Percentiles rank a stretch among this genome's conserved stretches.
Conservation (phyloP, 2,888 invertebrate species). For the Tyria jacobaeae region DNA sequence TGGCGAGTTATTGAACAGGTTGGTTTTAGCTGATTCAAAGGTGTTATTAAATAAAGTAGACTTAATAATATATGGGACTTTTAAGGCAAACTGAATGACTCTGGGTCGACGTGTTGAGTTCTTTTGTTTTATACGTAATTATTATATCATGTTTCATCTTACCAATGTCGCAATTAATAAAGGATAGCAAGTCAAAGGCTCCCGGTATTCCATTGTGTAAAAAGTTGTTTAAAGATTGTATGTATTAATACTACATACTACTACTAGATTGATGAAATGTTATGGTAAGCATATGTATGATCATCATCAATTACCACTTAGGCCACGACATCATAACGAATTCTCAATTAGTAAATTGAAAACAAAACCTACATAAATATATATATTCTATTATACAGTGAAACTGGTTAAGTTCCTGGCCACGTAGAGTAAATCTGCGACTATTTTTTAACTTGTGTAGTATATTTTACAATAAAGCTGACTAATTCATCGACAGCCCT, state of each 20-base stretch:
- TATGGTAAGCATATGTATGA: not conserved
- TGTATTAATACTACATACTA: not conserved
- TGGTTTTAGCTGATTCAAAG: slow-evolving; percentile 52
- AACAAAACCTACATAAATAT: slow-evolving; percentile 6
- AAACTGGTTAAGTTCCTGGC: not conserved
- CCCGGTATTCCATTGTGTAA: not conserved
- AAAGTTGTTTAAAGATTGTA: not conserved
- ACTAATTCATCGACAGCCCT: too few relatives aligned
- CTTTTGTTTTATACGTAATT: slow-evolving; percentile 3
- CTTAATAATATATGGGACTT: slow-evolving; percentile 43
- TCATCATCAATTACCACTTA: slow-evolving; percentile 31
- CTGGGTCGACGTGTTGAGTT: slow-evolving; percentile 17
- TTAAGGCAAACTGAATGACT: slow-evolving; percentile 28
- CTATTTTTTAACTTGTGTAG: not conserved
- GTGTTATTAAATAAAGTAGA: slow-evolving; percentile 51
- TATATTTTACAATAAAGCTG: not conserved
- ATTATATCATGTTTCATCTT: slow-evolving; percentile 1
- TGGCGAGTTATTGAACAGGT: slow-evolving; percentile 53
- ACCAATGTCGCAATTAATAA: not conserved
- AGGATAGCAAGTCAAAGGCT: not conserved
- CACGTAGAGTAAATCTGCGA: not conserved
- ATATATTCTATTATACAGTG: not conserved
- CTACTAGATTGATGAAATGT: not conserved
- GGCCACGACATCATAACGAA: slow-evolving; percentile 37
- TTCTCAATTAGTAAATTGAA: slow-evolving; percentile 45